Evolutionary conservation across 2,888 invertebrate species (phyloP).

Genomic region (Hirtodrosophila trivittata): DNA sequence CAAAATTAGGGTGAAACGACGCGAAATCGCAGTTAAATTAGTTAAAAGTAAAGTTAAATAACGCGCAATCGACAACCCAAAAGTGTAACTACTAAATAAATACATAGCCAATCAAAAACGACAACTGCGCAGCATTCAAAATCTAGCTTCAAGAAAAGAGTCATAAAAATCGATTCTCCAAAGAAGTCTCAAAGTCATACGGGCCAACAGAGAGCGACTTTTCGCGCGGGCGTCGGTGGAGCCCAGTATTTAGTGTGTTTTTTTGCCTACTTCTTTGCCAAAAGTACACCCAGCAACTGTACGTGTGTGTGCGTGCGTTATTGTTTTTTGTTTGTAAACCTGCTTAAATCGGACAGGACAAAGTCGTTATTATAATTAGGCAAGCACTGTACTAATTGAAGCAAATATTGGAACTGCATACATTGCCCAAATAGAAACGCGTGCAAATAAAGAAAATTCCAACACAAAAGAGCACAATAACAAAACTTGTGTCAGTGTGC

Average conservation of each 20-base stretch:
- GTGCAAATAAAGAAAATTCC: conserved; percentile 66
- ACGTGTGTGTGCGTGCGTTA: conserved; percentile 16
- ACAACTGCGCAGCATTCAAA: conserved; percentile 37
- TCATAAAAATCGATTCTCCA: conserved; percentile 81
- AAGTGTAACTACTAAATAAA: conserved; percentile 39
- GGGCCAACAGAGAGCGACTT: conserved; percentile 49
- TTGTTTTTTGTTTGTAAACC: conserved; percentile 43
- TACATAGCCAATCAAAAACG: conserved; percentile 16
- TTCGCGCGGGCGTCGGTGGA: conserved; percentile 72
- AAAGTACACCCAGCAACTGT: conserved; percentile 40
- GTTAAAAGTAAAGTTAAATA: conserved; percentile 31
- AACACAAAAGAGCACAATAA: conserved; percentile 43
- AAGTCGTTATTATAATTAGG: conserved; percentile 57
- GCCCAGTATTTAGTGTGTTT: conserved; percentile 38
- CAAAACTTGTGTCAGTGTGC: conserved; percentile 41
- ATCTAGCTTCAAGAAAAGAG: conserved; percentile 55
- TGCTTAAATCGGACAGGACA: conserved; percentile 44
- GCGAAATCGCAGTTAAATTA: conserved; percentile 50
- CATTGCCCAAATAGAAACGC: conserved; percentile 23
- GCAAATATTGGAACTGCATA: conserved; percentile 49
- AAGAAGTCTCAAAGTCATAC: conserved; percentile 65
- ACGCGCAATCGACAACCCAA: conserved; percentile 46
- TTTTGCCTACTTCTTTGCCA: conserved; percentile 56
- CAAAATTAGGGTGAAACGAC: conserved; percentile 67
- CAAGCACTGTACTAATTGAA: conserved; percentile 48